These are phyloP conservation scores for Gastrophysa polygoni DNA, from an alignment of 2,888 invertebrate species.

Conservation along the genomic window DNA sequence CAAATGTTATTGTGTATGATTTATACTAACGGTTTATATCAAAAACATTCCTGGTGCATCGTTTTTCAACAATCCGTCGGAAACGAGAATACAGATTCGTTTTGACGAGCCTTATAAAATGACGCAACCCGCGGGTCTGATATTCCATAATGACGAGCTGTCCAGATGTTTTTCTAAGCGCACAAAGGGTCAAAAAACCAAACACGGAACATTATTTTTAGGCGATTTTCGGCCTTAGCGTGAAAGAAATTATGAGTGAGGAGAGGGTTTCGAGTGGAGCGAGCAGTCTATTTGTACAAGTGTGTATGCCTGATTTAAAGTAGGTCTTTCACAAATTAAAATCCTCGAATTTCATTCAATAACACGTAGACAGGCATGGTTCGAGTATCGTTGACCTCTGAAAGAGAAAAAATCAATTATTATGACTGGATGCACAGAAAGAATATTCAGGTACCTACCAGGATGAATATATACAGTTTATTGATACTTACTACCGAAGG, in stretches of 20 bases:
- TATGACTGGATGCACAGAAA: neutral
- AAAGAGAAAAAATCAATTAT: conserved; percentile 9
- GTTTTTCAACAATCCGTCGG: conserved; percentile 14
- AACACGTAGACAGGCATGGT: conserved; percentile 29
- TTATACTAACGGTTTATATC: neutral
- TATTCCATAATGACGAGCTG: conserved; percentile 34
- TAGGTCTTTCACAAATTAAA: conserved; percentile 37
- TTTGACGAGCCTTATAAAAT: conserved; percentile 29
- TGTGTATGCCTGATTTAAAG: conserved; percentile 36
- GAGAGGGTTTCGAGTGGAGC: conserved; percentile 17
- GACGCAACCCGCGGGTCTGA: conserved; percentile 27
- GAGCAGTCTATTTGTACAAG: conserved; percentile 37
- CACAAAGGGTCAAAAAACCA: conserved; percentile 42
- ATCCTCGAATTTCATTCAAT: conserved; percentile 36
- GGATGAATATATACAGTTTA: too few species aligned
- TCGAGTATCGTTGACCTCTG: conserved; percentile 25
- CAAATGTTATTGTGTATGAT: neutral
- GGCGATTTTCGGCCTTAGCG: conserved; percentile 25
- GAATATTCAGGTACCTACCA: neutral
- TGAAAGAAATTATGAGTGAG: conserved; percentile 10
- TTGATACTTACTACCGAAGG: too few species aligned
- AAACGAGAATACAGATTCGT: conserved; percentile 35
- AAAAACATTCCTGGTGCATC: neutral
- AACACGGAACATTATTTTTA: conserved; percentile 20
- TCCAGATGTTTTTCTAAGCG: conserved; percentile 43